Percentiles rank a stretch among this genome's conserved stretches.
Conservation (phyloP, 2,113 vertebrate species). For the Rhynchomys soricoides region DNA sequence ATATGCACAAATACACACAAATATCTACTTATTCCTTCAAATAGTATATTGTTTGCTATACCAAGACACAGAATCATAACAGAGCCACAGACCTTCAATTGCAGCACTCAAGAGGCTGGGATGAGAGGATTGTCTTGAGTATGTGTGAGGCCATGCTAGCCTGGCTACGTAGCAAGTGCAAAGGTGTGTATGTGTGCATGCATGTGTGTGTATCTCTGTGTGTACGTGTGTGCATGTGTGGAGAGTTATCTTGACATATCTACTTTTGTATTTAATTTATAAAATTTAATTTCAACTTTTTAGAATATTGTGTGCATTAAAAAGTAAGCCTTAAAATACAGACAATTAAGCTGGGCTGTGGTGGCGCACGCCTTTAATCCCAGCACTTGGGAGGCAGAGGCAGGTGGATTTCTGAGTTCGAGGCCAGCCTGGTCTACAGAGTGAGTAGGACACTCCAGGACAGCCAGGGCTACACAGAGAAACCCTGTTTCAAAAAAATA, state of each 20-base stretch:
- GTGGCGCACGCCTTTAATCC: too few species aligned
- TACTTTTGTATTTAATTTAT: conserved; percentile 20
- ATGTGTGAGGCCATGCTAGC: neutral
- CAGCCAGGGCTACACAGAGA: too few species aligned
- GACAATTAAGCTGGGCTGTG: too few species aligned
- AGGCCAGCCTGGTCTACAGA: too few species aligned
- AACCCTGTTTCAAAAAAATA: too few species aligned
- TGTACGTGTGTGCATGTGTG: neutral
- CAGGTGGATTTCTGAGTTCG: too few species aligned
- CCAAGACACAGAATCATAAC: neutral
- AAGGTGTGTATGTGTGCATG: neutral
- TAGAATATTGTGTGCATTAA: neutral
- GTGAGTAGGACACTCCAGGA: too few species aligned
- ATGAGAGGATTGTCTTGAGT: neutral
- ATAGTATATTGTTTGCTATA: neutral
- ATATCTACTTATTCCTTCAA: neutral
- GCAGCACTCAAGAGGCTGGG: neutral
- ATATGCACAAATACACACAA: neutral
- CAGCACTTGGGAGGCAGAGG: too few species aligned
- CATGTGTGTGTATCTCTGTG: neutral
- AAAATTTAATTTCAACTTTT: conserved; percentile 47
- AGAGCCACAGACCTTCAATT: neutral
- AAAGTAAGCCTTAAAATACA: neutral
- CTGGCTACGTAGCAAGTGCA: too few species aligned
- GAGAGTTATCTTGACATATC: neutral